phyloP scores from a whole-genome alignment of 2,888 invertebrate species.

The Mythimna vitellina region DNA sequence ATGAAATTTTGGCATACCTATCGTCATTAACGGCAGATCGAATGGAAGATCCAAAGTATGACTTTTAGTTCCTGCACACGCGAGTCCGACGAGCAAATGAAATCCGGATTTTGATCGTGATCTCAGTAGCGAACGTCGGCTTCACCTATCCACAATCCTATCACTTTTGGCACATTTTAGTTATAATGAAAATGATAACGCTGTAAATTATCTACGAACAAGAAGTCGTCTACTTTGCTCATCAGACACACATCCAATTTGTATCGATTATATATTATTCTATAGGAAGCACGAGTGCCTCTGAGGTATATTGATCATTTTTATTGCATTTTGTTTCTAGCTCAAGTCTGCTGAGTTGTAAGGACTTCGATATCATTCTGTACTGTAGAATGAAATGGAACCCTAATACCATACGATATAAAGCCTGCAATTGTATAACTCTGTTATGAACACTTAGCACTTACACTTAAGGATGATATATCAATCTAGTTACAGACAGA shows the following conservation, averaged over 20 bases:
- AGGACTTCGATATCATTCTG: slow-evolving; percentile 72
- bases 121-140: slow-evolving; percentile 44
- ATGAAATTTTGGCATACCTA: slow-evolving; percentile 45
- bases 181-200: slow-evolving; percentile 71
- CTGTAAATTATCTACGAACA: slow-evolving; percentile 68
- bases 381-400: slow-evolving; percentile 73
- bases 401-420: slow-evolving; percentile 66
- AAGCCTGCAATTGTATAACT: slow-evolving; percentile 73
- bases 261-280: slow-evolving; percentile 76
- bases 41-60: slow-evolving; percentile 47
- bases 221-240: slow-evolving; percentile 68
- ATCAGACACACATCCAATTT: slow-evolving; percentile 76
- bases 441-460: slow-evolving; percentile 77
- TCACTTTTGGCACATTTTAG: slow-evolving; percentile 84
- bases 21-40: slow-evolving; percentile 39
- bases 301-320: slow-evolving; percentile 85
- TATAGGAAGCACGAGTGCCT: slow-evolving; percentile 84
- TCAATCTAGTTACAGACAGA: slow-evolving; percentile 83
- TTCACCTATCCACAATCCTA: slow-evolving; percentile 59
- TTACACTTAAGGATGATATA: slow-evolving; percentile 78
- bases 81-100: slow-evolving; percentile 69
- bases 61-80: slow-evolving; percentile 54
- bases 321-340: slow-evolving; percentile 78
- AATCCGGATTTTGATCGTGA: slow-evolving; percentile 49
- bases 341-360: slow-evolving; percentile 68